These are phyloP conservation scores for Agrypnia vestita DNA, from an alignment of 1,140 invertebrate species.

Conservation along the genomic window DNA sequence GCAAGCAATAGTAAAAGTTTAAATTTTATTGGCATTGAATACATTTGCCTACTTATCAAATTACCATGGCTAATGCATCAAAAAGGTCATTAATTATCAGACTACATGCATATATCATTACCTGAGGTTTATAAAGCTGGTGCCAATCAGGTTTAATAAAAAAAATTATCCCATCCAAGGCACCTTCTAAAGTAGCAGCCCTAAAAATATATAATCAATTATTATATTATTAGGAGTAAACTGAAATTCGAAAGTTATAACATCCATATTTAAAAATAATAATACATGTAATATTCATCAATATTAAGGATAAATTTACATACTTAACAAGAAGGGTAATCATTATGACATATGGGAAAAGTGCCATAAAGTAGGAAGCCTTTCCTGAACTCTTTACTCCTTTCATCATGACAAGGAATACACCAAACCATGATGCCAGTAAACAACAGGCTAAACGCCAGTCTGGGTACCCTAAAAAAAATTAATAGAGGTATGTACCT, in stretches of 20 bases:
- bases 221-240: background rate
- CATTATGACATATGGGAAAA: conserved; percentile 91
- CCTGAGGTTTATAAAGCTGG: conserved; percentile 78
- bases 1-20: no score
- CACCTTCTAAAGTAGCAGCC: conserved; percentile 84
- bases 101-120: conserved; percentile 62
- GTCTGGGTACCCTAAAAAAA: conserved; percentile 72
- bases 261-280: no score
- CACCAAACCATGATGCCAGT: conserved; percentile 83
- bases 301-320: background rate
- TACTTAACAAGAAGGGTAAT: conserved; percentile 80
- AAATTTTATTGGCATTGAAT: no score
- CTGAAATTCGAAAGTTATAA: no score
- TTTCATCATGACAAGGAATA: conserved; percentile 84
- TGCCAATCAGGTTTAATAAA: conserved; percentile 83
- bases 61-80: no score
- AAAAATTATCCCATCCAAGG: conserved; percentile 83
- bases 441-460: conserved; percentile 87
- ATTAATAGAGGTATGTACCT: background rate
- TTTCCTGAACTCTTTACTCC: conserved; percentile 87
- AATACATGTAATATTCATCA: no score
- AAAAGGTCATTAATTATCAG: no score
- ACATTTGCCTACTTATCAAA: no score
- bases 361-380: conserved; percentile 87
- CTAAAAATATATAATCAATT: conserved; percentile 59